Evolutionary conservation across 2,888 invertebrate species (phyloP).

Genomic region (Megaustenia siamemsis): DNA sequence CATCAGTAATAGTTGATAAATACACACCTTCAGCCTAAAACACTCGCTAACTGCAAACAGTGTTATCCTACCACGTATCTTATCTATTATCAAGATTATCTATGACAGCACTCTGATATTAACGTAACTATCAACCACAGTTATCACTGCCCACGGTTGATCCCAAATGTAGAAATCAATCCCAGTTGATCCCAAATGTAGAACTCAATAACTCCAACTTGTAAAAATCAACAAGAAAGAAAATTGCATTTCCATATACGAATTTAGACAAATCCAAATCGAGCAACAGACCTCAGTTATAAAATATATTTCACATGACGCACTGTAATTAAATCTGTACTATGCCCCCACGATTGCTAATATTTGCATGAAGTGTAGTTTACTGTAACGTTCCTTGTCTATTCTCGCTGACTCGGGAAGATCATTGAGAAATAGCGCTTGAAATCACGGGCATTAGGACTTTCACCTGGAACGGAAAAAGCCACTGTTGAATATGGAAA

Average conservation of each 20-base stretch:
- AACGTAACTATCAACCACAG: not conserved
- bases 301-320: too few species aligned
- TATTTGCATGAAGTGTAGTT: too few species aligned
- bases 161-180: not conserved
- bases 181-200: not conserved
- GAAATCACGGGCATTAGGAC: not conserved
- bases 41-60: not conserved
- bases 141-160: not conserved
- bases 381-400: too few species aligned
- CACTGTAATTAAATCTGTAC: too few species aligned
- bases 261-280: not conserved
- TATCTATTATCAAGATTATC: not conserved
- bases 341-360: too few species aligned
- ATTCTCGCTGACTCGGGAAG: too few species aligned
- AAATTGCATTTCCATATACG: not conserved
- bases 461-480: not conserved
- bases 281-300: too few species aligned
- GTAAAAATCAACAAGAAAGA: too few species aligned
- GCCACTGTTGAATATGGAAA: constrained; percentile 2
- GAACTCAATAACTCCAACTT: not conserved
- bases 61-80: not conserved
- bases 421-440: not conserved
- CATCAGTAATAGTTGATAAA: too few species aligned
- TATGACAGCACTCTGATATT: not conserved
- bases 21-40: not conserved